Percentiles rank a stretch among this genome's conserved stretches.
These are phyloP conservation scores for Saxidomus purpurata DNA, from an alignment of 1,140 invertebrate species.

Conservation along the genomic window DNA sequence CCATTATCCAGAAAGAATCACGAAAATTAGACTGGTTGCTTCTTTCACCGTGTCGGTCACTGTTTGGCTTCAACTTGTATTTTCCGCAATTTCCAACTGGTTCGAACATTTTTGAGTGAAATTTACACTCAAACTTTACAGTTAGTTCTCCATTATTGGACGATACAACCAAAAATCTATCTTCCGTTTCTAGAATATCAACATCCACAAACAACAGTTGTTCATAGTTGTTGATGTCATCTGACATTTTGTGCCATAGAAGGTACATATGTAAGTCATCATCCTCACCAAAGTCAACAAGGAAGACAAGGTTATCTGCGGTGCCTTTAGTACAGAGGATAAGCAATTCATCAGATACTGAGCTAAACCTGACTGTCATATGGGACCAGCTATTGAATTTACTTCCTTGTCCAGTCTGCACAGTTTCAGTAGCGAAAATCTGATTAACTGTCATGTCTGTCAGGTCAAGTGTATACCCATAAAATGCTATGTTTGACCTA, in stretches of 20 bases:
- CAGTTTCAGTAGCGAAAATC: background rate
- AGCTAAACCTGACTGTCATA: background rate
- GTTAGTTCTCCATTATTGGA: background rate
- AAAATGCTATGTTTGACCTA: background rate
- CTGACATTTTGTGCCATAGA: background rate
- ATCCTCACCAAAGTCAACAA: background rate
- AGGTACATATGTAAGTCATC: background rate
- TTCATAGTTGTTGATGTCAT: background rate
- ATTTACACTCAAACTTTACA: background rate
- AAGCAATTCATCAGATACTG: background rate
- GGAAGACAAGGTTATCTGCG: background rate
- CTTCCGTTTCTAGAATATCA: background rate
- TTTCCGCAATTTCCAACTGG: background rate
- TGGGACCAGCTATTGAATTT: too few species aligned
- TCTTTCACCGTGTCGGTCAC: background rate
- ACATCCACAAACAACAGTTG: background rate
- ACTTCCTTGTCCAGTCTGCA: background rate
- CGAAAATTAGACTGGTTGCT: background rate
- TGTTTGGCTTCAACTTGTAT: background rate
- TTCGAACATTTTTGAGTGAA: background rate
- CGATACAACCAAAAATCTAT: conserved; percentile 8
- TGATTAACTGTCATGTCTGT: background rate
- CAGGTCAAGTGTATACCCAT: background rate
- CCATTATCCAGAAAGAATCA: background rate
- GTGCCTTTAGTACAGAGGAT: background rate